Evolutionary conservation across 1,140 invertebrate species (phyloP), one percentile per base, ranked within the genome.

Genomic region (Micrasema minimum): DNA sequence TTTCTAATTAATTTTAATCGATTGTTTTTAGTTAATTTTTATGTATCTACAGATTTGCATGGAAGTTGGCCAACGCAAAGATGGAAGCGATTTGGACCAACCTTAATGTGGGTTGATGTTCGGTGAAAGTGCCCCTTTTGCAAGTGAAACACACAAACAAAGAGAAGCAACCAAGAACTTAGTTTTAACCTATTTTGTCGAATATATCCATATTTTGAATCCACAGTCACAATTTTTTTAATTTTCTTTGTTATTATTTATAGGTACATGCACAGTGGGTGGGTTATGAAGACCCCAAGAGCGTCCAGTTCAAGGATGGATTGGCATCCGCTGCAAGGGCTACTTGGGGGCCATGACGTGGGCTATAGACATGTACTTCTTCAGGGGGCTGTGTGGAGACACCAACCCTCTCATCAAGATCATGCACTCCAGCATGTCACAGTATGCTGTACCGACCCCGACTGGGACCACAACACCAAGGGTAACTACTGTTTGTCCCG

Each of bases 251-350:
- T n/a, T n/a, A n/a, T n/a, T n/a, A n/a, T n/a, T n/a, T n/a, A n/a
- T n/a, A n/a, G n/a, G n/a, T n/a, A n/a, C n/a, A n/a, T n/a, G n/a
- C 90, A 0, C 94, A 96, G 78, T 97, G 96, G 95, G 91, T 97
- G 20, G 95, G 95, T 11, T 97, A 96, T 78, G 96, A 98, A 80
- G 90, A 96, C 77, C 82, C 85, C 2, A 85, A 87, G 74, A 93
- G 92, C 77, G 82, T 96, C 1, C 89, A 92, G 75, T 92, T 93
- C 55, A 96, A 96, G n/a, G 82, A 93, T 95, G 90, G 90, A 95
- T 75, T 95, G 87, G 80, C n/a, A 91, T 95, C 66, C 93, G 92
- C 77, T 77, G 87, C 11, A 92, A 90, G 77, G 91, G 92, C 0
- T 94, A 96, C 76, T 89, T 90, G 0, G 95, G 95, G 4, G 87